Evolutionary conservation across 2,797 vertebrate genomes (phyloP), one percentile per base, ranked within the genome.

Genomic region (Staurois parvus): DNA sequence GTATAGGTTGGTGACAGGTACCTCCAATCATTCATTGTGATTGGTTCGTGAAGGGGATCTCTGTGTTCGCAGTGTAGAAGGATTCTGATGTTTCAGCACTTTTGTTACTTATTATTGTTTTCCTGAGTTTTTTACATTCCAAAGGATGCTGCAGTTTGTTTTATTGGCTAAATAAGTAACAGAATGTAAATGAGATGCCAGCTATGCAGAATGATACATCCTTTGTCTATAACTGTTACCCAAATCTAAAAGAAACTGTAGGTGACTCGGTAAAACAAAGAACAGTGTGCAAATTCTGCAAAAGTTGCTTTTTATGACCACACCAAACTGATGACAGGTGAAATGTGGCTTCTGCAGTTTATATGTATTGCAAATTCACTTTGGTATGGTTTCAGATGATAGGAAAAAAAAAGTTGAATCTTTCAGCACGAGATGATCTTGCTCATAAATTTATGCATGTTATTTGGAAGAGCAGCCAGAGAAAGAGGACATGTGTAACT

Each of bases 401-500:
- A 64, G 59, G n/a, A 64, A 12, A 40, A 48, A 76, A 32, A 64
- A 21, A 79, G 13, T 28, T 21, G 69, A 26, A 40, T 17, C 37
- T 74, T 75, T 83, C 34, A 67, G 29, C 72, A 74, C 12, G 12
- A 29, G 28, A 45, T 76, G 64, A 52, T 26, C 24, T 37, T 29
- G 9, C 21, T 66, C n/a, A 52, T 77, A 76, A 78, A 72, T 78
- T 26, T 19, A 30, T 12, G 10, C 62, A 68, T 29, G 52, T 34
- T 56, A n/a, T 83, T 76, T n/a, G 4, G 42, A 69, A 69, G 1
- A 11, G 34, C 24, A 48, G 52, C 2, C 76, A 72, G 48, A 73
- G 48, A 34, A 42, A 64, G 26, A 45, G 59, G 83, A 72, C 66
- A 29, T 77, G 66, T n/a, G 32, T 45, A 72, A 28, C 5, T 3